phyloP scores from a whole-genome alignment of 2,888 invertebrate genomes.

The Pyrocoelia pectoralis region DNA sequence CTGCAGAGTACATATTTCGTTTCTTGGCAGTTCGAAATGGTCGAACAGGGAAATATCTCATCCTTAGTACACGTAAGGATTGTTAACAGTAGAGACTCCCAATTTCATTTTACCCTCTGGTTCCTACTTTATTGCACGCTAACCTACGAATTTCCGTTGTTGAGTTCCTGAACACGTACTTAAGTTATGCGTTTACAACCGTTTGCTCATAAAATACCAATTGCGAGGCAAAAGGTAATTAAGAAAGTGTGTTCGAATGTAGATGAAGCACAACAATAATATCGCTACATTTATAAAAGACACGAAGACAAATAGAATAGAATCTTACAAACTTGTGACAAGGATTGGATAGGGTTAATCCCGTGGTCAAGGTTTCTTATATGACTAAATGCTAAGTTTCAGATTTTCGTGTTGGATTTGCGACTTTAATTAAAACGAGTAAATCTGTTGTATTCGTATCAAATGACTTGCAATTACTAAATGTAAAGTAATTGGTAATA shows the following conservation, averaged over 20 bases:
- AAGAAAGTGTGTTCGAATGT: conserved; percentile 16
- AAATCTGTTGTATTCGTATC: not conserved
- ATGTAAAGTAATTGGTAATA: not conserved
- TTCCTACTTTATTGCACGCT: conserved; percentile 26
- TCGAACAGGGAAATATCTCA: conserved; percentile 31
- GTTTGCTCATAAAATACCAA: conserved; percentile 25
- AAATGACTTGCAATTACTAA: conserved; percentile 10
- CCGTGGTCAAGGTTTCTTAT: conserved; percentile 40
- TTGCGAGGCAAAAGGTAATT: conserved; percentile 25
- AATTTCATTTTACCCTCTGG: conserved; percentile 31
- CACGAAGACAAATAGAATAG: not conserved
- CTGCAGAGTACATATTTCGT: conserved; percentile 14
- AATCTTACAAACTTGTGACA: conserved; percentile 29
- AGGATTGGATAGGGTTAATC: conserved; percentile 45
- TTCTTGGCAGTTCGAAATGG: conserved; percentile 25
- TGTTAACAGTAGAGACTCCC: conserved; percentile 30
- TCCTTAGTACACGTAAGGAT: conserved; percentile 27
- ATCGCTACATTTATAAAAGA: not conserved
- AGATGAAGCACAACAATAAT: not conserved
- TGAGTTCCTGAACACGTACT: conserved; percentile 32
- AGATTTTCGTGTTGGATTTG: conserved; percentile 9
- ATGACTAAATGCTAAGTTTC: conserved; percentile 41
- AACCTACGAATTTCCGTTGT: conserved; percentile 26
- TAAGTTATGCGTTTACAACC: conserved; percentile 30
- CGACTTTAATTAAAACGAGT: conserved; percentile 11